Conservation (phyloP, 2,797 vertebrate genomes). For the Oreonectes daqikongensis region DNA sequence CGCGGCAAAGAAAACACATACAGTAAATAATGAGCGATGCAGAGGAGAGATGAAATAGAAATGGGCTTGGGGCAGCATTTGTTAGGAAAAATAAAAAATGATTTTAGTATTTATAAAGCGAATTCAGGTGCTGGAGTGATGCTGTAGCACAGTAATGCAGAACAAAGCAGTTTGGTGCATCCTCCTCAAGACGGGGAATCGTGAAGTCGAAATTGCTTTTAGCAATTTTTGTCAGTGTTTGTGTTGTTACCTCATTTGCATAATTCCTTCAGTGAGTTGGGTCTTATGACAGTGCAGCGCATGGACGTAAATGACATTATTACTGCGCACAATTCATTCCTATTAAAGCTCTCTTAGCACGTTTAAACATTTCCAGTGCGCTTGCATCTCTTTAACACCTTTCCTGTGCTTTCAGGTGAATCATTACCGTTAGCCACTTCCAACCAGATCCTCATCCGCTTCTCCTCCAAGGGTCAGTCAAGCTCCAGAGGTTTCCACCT, state of each 20-base stretch:
- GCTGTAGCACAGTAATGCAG: not conserved
- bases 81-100: not conserved
- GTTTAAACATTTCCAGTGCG: not conserved
- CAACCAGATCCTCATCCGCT: slow-evolving; percentile 95
- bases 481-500: slow-evolving; percentile 95
- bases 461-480: slow-evolving; percentile 91
- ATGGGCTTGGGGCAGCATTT: not conserved
- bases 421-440: slow-evolving; percentile 92
- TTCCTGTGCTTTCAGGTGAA: slow-evolving; percentile 82
- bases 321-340: not conserved
- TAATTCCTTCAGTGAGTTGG: not conserved
- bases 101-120: not conserved
- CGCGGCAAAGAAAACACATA: slow-evolving; percentile 53
- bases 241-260: not conserved
- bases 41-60: slow-evolving; percentile 53
- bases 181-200: not conserved
- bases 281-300: not conserved
- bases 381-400: not conserved
- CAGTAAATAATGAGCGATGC: slow-evolving; percentile 72
- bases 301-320: not conserved
- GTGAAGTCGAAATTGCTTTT: not conserved
- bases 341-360: slow-evolving; percentile 42
- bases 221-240: not conserved
- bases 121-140: not conserved
- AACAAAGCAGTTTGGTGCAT: not conserved